These are phyloP conservation scores for Napeogenes inachia DNA, from an alignment of 2,888 invertebrate genomes.

Conservation along the genomic window DNA sequence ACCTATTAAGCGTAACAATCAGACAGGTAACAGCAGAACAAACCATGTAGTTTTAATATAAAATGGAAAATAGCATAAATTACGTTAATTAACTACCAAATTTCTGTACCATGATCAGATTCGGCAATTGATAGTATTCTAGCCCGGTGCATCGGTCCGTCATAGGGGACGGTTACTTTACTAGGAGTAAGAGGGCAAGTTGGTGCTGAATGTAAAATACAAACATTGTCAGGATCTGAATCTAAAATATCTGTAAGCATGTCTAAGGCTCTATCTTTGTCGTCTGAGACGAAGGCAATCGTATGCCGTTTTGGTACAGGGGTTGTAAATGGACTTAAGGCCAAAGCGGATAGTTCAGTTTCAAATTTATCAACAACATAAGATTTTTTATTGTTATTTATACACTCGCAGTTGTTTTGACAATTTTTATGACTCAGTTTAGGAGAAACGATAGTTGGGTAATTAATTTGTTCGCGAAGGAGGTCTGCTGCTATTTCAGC, in stretches of 20 bases:
- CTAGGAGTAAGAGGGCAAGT: slow-evolving; percentile 71
- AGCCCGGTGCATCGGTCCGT: slow-evolving; percentile 79
- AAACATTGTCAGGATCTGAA: slow-evolving; percentile 66
- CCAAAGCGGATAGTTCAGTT: slow-evolving; percentile 58
- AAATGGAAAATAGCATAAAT: slow-evolving; percentile 10
- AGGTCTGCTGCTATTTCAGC: slow-evolving; percentile 80
- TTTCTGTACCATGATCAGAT: slow-evolving; percentile 83
- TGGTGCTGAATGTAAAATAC: slow-evolving; percentile 65
- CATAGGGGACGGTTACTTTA: slow-evolving; percentile 80
- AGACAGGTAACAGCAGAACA: slow-evolving; percentile 33
- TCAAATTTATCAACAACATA: slow-evolving; percentile 58
- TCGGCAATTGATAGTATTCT: slow-evolving; percentile 80
- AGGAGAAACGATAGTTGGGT: slow-evolving; percentile 81
- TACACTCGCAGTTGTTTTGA: slow-evolving; percentile 55
- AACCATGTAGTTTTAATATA: not conserved
- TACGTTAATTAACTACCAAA: slow-evolving; percentile 77
- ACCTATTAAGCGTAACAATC: slow-evolving; percentile 35
- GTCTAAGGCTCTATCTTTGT: slow-evolving; percentile 60
- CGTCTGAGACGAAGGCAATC: slow-evolving; percentile 59
- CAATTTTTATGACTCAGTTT: slow-evolving; percentile 62
- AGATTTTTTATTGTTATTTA: slow-evolving; percentile 41
- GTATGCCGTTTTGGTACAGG: slow-evolving; percentile 66
- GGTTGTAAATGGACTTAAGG: slow-evolving; percentile 66
- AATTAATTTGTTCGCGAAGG: slow-evolving; percentile 82
- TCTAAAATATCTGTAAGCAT: slow-evolving; percentile 69